Evolutionary conservation across 2,797 vertebrate genomes (phyloP), one percentile per base, ranked within the genome.

Genomic region (Sciurus carolinensis): DNA sequence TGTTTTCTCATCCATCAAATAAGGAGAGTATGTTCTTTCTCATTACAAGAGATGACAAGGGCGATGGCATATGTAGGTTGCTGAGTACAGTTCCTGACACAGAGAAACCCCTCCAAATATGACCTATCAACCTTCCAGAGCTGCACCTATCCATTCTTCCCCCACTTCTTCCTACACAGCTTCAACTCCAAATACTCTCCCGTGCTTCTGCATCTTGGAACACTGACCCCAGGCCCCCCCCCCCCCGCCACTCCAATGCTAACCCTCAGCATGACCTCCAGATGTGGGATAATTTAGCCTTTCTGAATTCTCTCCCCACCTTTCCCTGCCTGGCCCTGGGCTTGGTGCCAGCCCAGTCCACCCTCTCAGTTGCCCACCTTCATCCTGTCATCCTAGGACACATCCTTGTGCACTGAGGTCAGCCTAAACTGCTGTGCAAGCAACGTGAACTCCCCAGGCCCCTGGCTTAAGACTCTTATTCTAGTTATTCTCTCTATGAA

Each of bases 1-100:
- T 72, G 4, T 6, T 86, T 88, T 91, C 39, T 85, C 75, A 36
- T 64, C 30, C 77, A 4, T 73, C 79, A 66, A 91, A 71, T 79
- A n/a, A 36, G 33, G 50, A 18, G 44, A 47, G 59, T n/a, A 36
- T 26, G 7, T 26, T 57, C 17, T 18, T 52, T 90, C 6, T 30
- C 36, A 88, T 88, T 57, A 79, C 4, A 6, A 89, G 66, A 75
- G 71, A 67, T 82, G 72, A 39, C 39, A 39, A 12, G 3, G 30
- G 28, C 64, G 28, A 22, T 44, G 64, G 62, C 30, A 1, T 9
- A 1, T 20, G 2, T 54, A 71, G 42, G 67, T 75, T 69, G 26
- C 75, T 91, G 36, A 71, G 52, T 82, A 30, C 5, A 42, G n/a
- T 52, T 93, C 52, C 52, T 62, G 33, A 85, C 22, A 22, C 36